Conservation (phyloP, 2,888 invertebrate species). For the Drosophila gaucha region DNA sequence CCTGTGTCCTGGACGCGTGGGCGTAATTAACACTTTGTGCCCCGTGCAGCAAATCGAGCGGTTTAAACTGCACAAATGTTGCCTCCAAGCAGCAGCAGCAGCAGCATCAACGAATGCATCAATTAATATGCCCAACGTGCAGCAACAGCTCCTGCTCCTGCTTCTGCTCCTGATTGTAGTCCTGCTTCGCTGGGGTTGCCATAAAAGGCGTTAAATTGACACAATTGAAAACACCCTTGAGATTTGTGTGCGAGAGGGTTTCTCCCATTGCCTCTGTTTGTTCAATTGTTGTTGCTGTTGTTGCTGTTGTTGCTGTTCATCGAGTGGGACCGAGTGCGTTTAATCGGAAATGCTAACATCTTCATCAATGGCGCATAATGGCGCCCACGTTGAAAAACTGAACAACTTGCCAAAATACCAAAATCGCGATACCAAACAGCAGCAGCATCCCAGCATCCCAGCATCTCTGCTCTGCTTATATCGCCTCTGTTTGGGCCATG, state of each 20-base stretch:
- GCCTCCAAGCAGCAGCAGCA: too few relatives aligned
- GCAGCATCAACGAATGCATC: conserved; percentile 54
- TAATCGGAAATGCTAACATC: conserved; percentile 76
- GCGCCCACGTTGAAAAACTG: conserved; percentile 49
- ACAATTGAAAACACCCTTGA: conserved; percentile 80
- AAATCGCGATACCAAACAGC: neutral
- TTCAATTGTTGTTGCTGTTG: conserved; percentile 31
- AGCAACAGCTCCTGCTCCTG: conserved; percentile 11
- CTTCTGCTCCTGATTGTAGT: conserved; percentile 18
- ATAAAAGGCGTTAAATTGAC: conserved; percentile 80
- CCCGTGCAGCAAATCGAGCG: conserved; percentile 65
- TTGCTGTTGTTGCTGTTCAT: conserved; percentile 20
- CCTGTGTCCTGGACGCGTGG: conserved; percentile 18
- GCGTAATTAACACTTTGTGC: conserved; percentile 70
- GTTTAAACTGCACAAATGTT: conserved; percentile 63
- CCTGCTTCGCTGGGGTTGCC: conserved; percentile 40
- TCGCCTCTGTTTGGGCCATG: conserved; percentile 57
- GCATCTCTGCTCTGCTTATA: neutral
- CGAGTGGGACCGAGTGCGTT: conserved; percentile 54
- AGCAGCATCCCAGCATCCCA: too few relatives aligned
- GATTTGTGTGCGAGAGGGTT: conserved; percentile 53
- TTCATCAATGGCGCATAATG: conserved; percentile 63
- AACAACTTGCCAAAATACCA: conserved; percentile 35
- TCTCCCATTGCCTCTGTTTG: conserved; percentile 15
- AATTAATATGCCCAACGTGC: conserved; percentile 78